phyloP scores from a whole-genome alignment of 1,140 invertebrate species.

The Nomia melanderi region DNA sequence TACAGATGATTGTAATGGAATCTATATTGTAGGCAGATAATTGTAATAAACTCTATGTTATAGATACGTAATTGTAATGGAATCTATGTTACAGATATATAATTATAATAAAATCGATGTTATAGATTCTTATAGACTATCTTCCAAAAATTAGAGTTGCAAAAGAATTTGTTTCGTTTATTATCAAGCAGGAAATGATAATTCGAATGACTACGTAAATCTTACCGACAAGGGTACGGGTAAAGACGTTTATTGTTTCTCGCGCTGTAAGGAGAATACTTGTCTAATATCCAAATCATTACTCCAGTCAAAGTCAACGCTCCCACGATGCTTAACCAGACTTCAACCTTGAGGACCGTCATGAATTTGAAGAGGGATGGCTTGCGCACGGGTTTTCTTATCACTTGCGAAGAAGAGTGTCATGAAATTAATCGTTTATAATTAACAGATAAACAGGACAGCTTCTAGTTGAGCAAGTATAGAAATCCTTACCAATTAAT shows the following conservation, averaged over 20 bases:
- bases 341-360: conserved; percentile 92
- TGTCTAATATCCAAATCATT: conserved; percentile 94
- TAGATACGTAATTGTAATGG: too few relatives aligned
- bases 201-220: neutral
- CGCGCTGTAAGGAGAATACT: conserved; percentile 93
- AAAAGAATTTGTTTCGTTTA: too few relatives aligned
- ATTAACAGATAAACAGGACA: neutral
- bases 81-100: too few relatives aligned
- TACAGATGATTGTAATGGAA: too few relatives aligned
- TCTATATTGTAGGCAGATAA: too few relatives aligned
- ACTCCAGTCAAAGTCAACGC: conserved; percentile 91
- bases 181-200: too few relatives aligned
- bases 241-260: conserved; percentile 91
- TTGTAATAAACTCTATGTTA: too few relatives aligned
- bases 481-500: conserved; percentile 87
- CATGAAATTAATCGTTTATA: neutral
- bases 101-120: too few relatives aligned
- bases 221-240: conserved; percentile 89
- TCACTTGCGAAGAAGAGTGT: conserved; percentile 82
- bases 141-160: too few relatives aligned
- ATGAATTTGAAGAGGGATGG: conserved; percentile 96
- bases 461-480: too few relatives aligned
- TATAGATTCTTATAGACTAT: too few relatives aligned
- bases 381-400: conserved; percentile 90
- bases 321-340: conserved; percentile 93